Evolutionary conservation across 2,797 vertebrate species (phyloP), one percentile per base, ranked within the genome.

Genomic region (Lemur catta): DNA sequence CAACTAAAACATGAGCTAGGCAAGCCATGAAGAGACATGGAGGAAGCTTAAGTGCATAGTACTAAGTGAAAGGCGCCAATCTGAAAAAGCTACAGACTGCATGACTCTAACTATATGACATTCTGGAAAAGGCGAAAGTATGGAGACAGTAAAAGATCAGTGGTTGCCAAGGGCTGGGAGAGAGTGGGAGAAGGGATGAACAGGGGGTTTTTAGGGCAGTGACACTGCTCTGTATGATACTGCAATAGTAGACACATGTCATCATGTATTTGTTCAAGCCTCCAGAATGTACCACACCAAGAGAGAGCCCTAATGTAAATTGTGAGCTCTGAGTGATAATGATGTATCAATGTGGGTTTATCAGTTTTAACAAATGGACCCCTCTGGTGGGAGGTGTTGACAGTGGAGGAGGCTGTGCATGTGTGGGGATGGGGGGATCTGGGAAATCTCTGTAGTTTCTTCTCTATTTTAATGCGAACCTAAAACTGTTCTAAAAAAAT

Each of bases 171-270:
- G 35, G 10, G 30, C n/a, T 28, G 38, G 28, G 13, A 30, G 22
- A 15, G 4, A 35, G 17, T 38, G n/a, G n/a, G 48, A 50, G 43
- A 69, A 57, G 8, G n/a, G 65, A 52, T 11, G 35, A 33, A 41
- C 35, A 72, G n/a, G 50, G 50, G 35, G 1, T 17, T 65, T 55
- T 79, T 15, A 24, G 59, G 59, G 35, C 11, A 63, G n/a, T 6
- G n/a, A 65, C 6, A 24, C 18, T 15, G 50, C n/a, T 43, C 28
- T 17, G 6, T 24, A 35, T 35, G 76, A 17, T 3, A 2, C 63
- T 18, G 43, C 2, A 1, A 20, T 5, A 13, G 35, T 2, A 13
- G 28, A 35, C 0, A 24, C 2, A 14, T 1, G 20, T 17, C 69
- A 43, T 33, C 3, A 17, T 11, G 9, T 12, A 38, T 50, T 35